Base-by-base conservation (phyloP, 1,140 invertebrate species). In the Gryllus bimaculatus region DNA sequence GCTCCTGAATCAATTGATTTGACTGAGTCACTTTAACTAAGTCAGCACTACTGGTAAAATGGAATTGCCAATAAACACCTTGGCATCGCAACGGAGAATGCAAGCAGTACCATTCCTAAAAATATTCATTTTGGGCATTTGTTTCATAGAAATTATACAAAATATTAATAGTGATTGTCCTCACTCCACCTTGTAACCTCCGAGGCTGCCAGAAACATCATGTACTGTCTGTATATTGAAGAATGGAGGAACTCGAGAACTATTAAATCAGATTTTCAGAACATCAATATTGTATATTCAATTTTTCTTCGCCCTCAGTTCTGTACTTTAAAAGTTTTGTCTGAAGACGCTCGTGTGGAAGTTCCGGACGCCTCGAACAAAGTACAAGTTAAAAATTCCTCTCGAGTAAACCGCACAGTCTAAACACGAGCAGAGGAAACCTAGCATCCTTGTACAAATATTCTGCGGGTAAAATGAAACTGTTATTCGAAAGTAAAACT, bases 261-360 rank as follows among this genome's bases (percentile, higher is more conserved):
- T 66, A 66, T 66, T 66, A 66, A 66, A 66, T 66, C 54, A 13
- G 10, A 66, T 66, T 66, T 66, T 66, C 10, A 66, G 18, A 10
- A 18, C 54, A 66, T 66, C 54, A 66, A 66, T 66, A 66, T 66
- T 66, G 54, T 66, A 66, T 66, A 66, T 66, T 66, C 54, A 66
- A 66, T 66, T 66, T 66, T 66, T 66, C 54, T 66, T 66, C 54
- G 18, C 54, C 10, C 18, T 66, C 10, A 66, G 54, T 66, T 66
- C 18, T 18, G 10, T 13, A 66, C 54, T 66, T 66, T 13, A 10
- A 66, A 66, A 66, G 54, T 66, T 66, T 66, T 66, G 18, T 7
- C 54, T 66, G 54, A 66, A 66, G 10, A 66, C 54, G 54, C 54
- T 13, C 10, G 54, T 66, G 54, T 13, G 7, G 18, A 66, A 66